Base-by-base conservation (phyloP, 2,888 invertebrate genomes). In the Hemithea aestivaria region DNA sequence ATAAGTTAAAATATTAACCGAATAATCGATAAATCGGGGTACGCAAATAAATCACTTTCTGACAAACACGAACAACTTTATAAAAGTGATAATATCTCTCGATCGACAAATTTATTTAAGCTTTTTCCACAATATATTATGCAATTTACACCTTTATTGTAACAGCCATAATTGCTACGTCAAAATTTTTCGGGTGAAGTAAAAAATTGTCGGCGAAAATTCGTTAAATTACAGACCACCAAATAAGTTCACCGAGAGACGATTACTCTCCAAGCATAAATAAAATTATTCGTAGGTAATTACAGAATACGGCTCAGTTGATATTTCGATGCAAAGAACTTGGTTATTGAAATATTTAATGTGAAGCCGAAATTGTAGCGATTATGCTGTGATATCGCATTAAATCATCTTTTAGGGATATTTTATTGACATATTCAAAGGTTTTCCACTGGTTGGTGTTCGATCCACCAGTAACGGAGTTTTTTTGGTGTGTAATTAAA, bases 41-140 rank as follows among this genome's bases (percentile, higher is more conserved):
- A 56, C 40, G 46, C 51, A 58, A 58, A 67, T 67, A 62, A 66
- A 67, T 71, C 66, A 66, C 47, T 60, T 50, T 52, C 56, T 48
- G 58, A 62, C 61, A 66, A 62, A 62, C 54, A 46, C 43, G 52
- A 56, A 73, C 68, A 73, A 70, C 73, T 73, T 73, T 66, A 73
- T 72, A 68, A 60, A 56, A 51, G 50, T 51, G 65, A 69, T 70
- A 70, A 62, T 41, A 65, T 61, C 61, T 56, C 33, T 54, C 25
- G 40, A 45, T 56, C 44, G 37, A 28, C 51, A 53, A 58, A 35
- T 40, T 49, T 40, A 41, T 35, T 47, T 53, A 38, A 39, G 10
- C 24, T 29, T 39, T 20, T 26, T 40, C 47, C 38, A 41, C 25
- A 27, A 30, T 16, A 16, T 26, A 39, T 49, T 54, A 41, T 45